These are phyloP conservation scores for Machaerirhynchus nigripectus DNA, from an alignment of 2,113 vertebrate genomes.

Conservation along the genomic window DNA sequence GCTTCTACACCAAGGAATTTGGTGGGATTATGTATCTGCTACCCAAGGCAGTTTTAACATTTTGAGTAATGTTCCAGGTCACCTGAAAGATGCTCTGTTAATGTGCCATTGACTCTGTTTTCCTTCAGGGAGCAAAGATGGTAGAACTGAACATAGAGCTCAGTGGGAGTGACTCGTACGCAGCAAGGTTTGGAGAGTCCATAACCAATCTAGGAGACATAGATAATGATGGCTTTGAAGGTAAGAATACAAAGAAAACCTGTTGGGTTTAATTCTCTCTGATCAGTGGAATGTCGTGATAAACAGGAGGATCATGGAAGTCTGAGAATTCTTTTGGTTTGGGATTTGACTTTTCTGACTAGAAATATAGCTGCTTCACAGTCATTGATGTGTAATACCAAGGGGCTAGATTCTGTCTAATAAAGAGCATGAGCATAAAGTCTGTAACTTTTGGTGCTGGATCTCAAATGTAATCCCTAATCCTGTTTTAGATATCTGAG, in stretches of 20 bases:
- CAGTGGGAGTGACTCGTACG: slow-evolving; percentile 81
- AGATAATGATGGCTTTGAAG: slow-evolving; percentile 91
- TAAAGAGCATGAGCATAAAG: neutral
- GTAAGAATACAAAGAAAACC: slow-evolving; percentile 64
- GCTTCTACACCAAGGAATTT: neutral
- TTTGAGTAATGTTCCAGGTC: neutral
- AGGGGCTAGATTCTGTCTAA: neutral
- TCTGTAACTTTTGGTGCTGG: neutral
- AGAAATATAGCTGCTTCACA: neutral
- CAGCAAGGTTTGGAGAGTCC: slow-evolving; percentile 90
- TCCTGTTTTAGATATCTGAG: neutral
- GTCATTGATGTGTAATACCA: neutral
- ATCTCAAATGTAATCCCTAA: neutral
- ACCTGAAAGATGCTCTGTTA: neutral
- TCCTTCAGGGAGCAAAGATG: slow-evolving; percentile 77
- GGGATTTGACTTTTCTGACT: neutral
- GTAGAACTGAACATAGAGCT: slow-evolving; percentile 79
- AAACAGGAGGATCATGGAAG: neutral
- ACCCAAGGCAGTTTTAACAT: neutral
- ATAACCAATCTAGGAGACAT: slow-evolving; percentile 92
- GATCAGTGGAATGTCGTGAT: neutral
- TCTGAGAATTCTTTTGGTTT: neutral
- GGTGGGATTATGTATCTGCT: neutral
- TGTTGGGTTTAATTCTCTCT: neutral
- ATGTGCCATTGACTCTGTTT: neutral